Evolutionary conservation across 2,113 vertebrate species (phyloP), one percentile per base, ranked within the genome.

Genomic region (Corythoichthys intestinalis): DNA sequence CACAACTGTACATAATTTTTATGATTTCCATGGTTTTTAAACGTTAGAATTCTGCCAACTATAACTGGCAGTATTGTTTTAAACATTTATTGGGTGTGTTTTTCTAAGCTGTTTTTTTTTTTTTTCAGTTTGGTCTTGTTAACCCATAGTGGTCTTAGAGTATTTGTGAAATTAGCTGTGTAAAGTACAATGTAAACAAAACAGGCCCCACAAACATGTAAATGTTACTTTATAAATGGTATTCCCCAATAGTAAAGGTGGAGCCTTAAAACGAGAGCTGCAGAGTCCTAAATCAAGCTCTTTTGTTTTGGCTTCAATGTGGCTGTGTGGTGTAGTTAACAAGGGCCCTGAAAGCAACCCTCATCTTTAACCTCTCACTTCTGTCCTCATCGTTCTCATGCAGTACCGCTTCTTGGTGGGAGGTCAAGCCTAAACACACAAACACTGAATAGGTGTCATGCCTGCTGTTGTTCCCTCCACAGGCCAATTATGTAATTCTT

Each of bases 331-430:
- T 79, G 69, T 69, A 70, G 56, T 75, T 68, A 83, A 88, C 84
- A 77, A 79, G 74, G 35, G 58, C 72, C 48, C 58, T 71, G 71
- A 78, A 76, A 74, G 73, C 71, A 72, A 57, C 47, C 66, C 79
- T 81, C 69, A 68, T 84, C 79, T 71, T 73, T 70, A 77, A 71
- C 71, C 76, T 72, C 72, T 73, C 47, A 70, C 72, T 82, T 71
- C 64, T 62, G 58, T 74, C 66, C 67, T 85, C 74, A 75, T 84
- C 70, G 70, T 37, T 61, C 73, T 80, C 79, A 85, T 82, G 69
- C 74, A 72, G 47, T 80, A 50, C 83, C 85, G 86, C 76, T 80
- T 83, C 83, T 85, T 67, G 38, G 13, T 80, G 86, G 84, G 87
- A 81, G 84, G 85, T 70, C 75, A 76, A 69, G 56, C 72, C 73